Evolutionary conservation across 2,113 vertebrate genomes (phyloP).

Genomic region (Erpornis zantholeuca): DNA sequence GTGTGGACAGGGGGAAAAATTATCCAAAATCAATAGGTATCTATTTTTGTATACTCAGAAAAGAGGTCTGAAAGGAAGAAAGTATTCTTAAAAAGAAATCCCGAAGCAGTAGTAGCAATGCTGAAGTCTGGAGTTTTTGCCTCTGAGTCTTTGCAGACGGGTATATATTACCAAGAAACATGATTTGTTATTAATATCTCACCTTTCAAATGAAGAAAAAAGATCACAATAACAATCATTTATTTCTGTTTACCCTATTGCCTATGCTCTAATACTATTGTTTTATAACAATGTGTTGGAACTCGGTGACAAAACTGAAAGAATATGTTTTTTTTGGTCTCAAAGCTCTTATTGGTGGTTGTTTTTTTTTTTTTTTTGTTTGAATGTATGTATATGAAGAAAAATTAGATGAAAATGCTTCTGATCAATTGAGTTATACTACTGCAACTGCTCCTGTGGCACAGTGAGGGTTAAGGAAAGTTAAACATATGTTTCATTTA

Average conservation of each 20-base stretch:
- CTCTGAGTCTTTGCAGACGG: not conserved
- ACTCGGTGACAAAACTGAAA: not conserved
- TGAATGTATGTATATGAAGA: not conserved
- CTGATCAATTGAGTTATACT: not conserved
- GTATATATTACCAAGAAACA: not conserved
- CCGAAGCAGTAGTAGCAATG: not conserved
- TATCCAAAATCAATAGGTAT: not conserved
- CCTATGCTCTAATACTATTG: not conserved
- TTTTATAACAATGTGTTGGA: not conserved
- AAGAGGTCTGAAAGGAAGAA: not conserved
- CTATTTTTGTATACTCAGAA: not conserved
- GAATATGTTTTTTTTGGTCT: not conserved
- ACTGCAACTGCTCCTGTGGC: not conserved
- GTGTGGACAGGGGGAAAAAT: not conserved
- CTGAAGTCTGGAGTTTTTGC: not conserved
- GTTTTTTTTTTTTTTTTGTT: no score
- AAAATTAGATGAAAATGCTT: not conserved
- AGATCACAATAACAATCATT: not conserved
- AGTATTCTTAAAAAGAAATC: not conserved
- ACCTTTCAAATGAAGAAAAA: not conserved
- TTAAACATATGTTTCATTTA: not conserved
- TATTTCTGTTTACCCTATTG: rapidly evolving
- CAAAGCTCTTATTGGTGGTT: not conserved
- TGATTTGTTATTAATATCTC: not conserved
- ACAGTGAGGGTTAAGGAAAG: not conserved